A percentile compares a stretch with the other conserved stretches of the same genome.
These are phyloP conservation scores for Megaptera novaeangliae DNA, from an alignment of 2,113 vertebrate species.

Conservation along the genomic window DNA sequence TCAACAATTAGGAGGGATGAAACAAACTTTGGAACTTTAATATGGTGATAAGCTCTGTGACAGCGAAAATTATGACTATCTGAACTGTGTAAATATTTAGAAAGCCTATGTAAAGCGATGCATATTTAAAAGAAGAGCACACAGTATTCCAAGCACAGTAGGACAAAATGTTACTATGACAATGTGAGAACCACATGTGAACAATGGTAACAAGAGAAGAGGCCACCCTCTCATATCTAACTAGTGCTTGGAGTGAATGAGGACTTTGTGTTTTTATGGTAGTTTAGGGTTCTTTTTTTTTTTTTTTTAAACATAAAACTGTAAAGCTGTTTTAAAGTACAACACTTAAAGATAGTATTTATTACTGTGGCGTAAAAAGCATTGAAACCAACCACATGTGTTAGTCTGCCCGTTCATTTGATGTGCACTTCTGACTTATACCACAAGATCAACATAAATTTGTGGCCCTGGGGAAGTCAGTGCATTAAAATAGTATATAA, in stretches of 20 bases:
- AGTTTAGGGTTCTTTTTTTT: neutral
- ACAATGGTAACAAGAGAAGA: neutral
- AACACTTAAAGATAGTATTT: neutral
- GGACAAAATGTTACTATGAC: neutral
- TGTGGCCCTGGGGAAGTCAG: neutral
- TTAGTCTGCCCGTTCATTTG: neutral
- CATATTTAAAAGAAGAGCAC: neutral
- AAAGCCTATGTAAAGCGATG: neutral
- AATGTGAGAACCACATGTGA: neutral
- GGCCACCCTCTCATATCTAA: neutral
- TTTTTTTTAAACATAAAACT: neutral
- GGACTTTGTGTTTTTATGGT: neutral
- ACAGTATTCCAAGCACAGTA: neutral
- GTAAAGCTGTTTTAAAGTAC: neutral
- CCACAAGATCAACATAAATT: neutral
- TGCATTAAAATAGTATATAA: neutral
- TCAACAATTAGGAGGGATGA: conserved; percentile 47
- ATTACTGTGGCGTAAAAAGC: neutral
- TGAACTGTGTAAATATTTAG: neutral
- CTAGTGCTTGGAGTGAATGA: neutral
- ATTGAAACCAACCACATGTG: neutral
- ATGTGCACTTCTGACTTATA: neutral
- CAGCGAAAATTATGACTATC: conserved; percentile 32
- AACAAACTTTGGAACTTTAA: conserved; percentile 43
- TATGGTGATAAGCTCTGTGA: conserved; percentile 23